Evolutionary conservation across 2,113 vertebrate genomes (phyloP).

Genomic region (Toxotes chatareus): DNA sequence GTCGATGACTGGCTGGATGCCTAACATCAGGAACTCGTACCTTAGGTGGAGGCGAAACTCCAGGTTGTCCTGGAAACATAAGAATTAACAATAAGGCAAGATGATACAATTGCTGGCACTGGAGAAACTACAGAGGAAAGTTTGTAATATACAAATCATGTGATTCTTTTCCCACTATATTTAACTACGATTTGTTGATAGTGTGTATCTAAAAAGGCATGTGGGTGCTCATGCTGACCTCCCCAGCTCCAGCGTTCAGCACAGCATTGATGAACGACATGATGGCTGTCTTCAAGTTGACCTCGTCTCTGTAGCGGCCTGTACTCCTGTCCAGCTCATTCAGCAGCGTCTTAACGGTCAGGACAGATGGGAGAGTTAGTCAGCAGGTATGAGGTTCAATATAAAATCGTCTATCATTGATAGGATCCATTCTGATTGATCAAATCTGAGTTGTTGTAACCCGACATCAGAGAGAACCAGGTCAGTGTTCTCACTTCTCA

Average conservation of each 20-base stretch:
- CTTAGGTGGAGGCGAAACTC: conserved; percentile 97
- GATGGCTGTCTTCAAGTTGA: conserved; percentile 97
- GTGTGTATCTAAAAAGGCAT: neutral
- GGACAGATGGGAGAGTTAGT: conserved; percentile 12
- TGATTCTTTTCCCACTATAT: neutral
- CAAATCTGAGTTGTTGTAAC: neutral
- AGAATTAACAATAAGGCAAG: neutral
- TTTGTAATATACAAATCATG: too few species aligned
- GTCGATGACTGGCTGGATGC: conserved; percentile 97
- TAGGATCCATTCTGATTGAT: neutral
- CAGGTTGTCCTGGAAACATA: conserved; percentile 89
- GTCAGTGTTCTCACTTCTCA: conserved; percentile 25
- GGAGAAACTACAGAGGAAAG: too few species aligned
- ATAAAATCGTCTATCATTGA: too few species aligned
- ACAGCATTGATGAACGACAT: conserved; percentile 99
- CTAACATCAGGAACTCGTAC: conserved; percentile 98
- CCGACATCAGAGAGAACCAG: neutral
- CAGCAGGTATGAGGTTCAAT: neutral
- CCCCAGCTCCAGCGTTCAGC: conserved; percentile 95
- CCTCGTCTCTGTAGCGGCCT: conserved; percentile 95
- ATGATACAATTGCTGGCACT: too few species aligned
- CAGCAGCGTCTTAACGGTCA: conserved; percentile 86
- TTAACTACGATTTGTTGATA: neutral
- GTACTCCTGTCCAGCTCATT: conserved; percentile 94
- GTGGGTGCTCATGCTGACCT: conserved; percentile 84